phyloP scores from a whole-genome alignment of 1,140 invertebrate species.

The Drosophila murphyi region DNA sequence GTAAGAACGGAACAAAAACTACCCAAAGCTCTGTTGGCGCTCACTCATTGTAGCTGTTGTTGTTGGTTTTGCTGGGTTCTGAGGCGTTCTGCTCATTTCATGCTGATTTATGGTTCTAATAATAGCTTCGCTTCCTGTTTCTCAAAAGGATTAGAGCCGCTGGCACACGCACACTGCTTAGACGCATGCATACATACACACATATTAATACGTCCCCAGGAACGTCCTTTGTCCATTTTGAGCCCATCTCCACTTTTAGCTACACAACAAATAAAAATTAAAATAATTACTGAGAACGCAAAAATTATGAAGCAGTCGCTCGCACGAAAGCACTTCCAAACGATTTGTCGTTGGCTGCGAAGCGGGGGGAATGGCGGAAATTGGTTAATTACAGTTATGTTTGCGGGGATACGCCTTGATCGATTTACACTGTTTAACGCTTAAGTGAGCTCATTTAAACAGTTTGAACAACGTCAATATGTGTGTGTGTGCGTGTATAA shows the following conservation, averaged over 20 bases:
- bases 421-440: conserved; percentile 76
- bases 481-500: conserved; percentile 14
- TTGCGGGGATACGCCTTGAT: conserved; percentile 72
- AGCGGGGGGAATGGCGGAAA: conserved; percentile 40
- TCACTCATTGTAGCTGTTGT: conserved; percentile 30
- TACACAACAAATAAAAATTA: conserved; percentile 53
- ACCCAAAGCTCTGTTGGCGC: conserved; percentile 37
- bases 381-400: conserved; percentile 76
- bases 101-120: conserved; percentile 84
- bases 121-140: conserved; percentile 81
- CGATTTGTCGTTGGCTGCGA: conserved; percentile 14
- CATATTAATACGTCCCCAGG: conserved; percentile 31
- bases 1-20: conserved; percentile 31
- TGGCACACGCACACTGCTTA: conserved; percentile 34
- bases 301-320: conserved; percentile 56
- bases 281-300: conserved; percentile 69
- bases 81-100: conserved; percentile 80
- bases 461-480: conserved; percentile 25
- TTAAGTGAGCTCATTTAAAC: conserved; percentile 57
- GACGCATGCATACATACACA: conserved; percentile 28
- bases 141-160: conserved; percentile 73
- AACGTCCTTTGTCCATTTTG: conserved; percentile 37
- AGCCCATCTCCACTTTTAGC: conserved; percentile 42
- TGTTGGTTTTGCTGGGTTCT: conserved; percentile 46
- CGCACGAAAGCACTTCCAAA: conserved; percentile 49